phyloP scores from a whole-genome alignment of 2,888 invertebrate genomes.

The Cheilosia variabilis region DNA sequence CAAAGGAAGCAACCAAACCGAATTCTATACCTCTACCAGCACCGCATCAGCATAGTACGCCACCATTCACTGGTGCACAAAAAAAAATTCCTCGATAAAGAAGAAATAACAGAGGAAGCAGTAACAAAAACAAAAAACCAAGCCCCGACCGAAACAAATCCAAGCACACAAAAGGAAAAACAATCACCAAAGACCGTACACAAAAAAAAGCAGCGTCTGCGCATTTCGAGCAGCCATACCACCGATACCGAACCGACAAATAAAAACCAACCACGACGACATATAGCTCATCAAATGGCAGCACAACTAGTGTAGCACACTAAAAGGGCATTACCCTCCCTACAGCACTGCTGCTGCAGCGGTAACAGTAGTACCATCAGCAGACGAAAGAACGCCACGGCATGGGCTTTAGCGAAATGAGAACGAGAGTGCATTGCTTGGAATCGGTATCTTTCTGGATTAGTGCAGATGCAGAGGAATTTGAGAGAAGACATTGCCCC shows the following conservation, averaged over 20 bases:
- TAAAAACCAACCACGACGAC: conserved; percentile 58
- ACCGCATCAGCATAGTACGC: background rate
- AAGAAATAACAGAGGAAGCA: conserved; percentile 48
- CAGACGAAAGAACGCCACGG: conserved; percentile 44
- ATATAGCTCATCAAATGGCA: conserved; percentile 64
- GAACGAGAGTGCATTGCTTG: conserved; percentile 59
- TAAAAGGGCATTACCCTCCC: conserved; percentile 73
- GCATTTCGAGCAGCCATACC: conserved; percentile 58
- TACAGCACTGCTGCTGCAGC: conserved; percentile 22
- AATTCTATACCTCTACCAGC: conserved; percentile 24
- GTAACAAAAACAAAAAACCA: background rate
- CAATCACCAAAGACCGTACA: conserved; percentile 31
- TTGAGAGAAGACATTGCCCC: conserved; percentile 59
- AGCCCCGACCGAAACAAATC: conserved; percentile 8
- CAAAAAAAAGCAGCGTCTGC: conserved; percentile 63
- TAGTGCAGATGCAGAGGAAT: conserved; percentile 42
- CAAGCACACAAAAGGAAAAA: conserved; percentile 20
- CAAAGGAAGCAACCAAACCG: conserved; percentile 36
- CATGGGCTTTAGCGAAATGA: conserved; percentile 55
- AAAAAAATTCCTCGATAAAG: conserved; percentile 48
- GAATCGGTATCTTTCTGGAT: conserved; percentile 54
- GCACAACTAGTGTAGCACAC: conserved; percentile 41
- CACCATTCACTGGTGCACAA: background rate
- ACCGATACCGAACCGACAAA: conserved; percentile 47
- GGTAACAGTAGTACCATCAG: conserved; percentile 31